Base-by-base conservation (phyloP, 2,888 invertebrate genomes). In the Deladenus siricidicola region DNA sequence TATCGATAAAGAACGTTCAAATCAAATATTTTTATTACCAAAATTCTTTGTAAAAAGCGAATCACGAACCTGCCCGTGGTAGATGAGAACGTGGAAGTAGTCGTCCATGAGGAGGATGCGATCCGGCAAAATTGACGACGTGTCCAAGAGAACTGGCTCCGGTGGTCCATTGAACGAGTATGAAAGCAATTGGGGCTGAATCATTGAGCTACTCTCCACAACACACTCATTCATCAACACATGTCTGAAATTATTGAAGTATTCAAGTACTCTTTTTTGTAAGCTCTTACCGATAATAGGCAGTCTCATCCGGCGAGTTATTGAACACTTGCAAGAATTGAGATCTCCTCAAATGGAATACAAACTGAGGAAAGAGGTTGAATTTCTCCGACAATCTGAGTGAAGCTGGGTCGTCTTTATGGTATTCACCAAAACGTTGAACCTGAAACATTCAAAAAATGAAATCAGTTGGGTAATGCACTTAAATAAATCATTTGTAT, bases 1-100 rank as follows among this genome's bases (percentile, higher is more conserved):
- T 28, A 21, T 49, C 29, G n/a, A n/a, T n/a, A n/a, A n/a, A n/a
- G n/a, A n/a, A n/a, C n/a, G n/a, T n/a, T n/a, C n/a, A n/a, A n/a
- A n/a, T 29, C 34, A 57, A 14, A 23, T 24, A 54, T 24, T 2
- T 28, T 30, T 21, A 21, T 34, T 59, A 6, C 21, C 17, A 10
- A 19, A 26, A 21, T 23, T 14, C 10, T 24, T 21, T 6, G 26
- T n/a, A 44, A 23, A 56, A 26, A 3, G 19, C 49, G 21, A 21
- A 26, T n/a, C n/a, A n/a, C 14, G 14, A 24, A 69, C 90, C 86
- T 94, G 94, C 80, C 98, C 98, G 78, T 94, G 94, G 82, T 94
- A 99, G 78, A 99, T 98, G 59, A 99, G 86, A 78, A 99, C 92
- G 83, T 98, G 98, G 86, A 99, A 99, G 84, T 98, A 99, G 0